Conservation (phyloP, 2,113 vertebrate genomes). For the Pimephales promelas region DNA sequence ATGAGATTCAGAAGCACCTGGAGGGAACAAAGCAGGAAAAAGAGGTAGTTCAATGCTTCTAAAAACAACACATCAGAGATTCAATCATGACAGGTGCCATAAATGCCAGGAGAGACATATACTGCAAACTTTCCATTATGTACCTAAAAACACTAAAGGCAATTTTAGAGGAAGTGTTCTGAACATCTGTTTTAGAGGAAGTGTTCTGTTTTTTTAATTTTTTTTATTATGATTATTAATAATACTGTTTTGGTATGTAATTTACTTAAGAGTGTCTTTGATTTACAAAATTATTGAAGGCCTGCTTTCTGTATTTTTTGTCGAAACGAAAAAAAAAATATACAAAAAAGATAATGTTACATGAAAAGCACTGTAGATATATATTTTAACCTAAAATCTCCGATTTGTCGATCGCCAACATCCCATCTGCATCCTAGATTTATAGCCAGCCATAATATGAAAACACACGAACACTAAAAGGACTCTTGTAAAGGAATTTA, state of each 20-base stretch:
- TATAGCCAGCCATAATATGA: conserved; percentile 1
- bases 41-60: not conserved
- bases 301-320: no score
- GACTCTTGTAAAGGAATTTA: not conserved
- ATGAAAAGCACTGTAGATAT: not conserved
- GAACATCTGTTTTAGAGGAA: no score
- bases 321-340: no score
- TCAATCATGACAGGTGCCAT: not conserved
- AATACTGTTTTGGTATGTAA: no score
- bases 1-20: conserved; percentile 73
- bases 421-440: not conserved
- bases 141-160: not conserved
- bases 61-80: not conserved
- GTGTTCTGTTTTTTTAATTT: no score
- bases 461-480: not conserved
- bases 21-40: not conserved
- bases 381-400: not conserved
- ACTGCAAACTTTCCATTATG: not conserved
- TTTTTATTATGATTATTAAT: no score
- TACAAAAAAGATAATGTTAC: no score
- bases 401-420: not conserved
- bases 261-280: no score
- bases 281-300: no score
- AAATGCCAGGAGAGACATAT: not conserved
- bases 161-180: not conserved